These are phyloP conservation scores for Numenius phaeopus DNA, from an alignment of 2,797 vertebrate species.

Conservation along the genomic window DNA sequence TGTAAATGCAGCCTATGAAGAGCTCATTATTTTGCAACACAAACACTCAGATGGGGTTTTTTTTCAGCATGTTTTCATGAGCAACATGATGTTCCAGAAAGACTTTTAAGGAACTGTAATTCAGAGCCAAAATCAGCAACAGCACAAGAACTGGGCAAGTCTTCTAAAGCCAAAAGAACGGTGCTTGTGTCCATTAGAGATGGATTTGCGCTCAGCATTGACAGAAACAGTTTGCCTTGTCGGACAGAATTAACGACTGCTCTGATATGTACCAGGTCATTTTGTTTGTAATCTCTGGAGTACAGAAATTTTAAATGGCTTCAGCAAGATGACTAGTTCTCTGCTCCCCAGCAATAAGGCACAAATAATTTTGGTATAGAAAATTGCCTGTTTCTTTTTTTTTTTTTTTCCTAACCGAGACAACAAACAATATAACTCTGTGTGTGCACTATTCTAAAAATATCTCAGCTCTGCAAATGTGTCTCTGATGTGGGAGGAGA, in stretches of 20 bases:
- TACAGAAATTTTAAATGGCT: constrained; percentile 14
- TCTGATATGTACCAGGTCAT: constrained; percentile 54
- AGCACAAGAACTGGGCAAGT: constrained; percentile 20
- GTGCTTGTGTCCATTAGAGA: neutral
- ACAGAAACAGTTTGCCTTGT: constrained; percentile 48
- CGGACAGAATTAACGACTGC: neutral
- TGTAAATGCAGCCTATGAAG: neutral
- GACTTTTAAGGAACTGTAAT: constrained; percentile 55
- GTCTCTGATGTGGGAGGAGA: constrained; percentile 67
- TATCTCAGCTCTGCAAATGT: constrained; percentile 69
- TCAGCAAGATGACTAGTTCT: constrained; percentile 23
- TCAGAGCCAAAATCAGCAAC: constrained; percentile 52
- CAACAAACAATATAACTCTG: constrained; percentile 75
- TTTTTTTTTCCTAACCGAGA: constrained; percentile 19
- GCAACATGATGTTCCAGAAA: constrained; percentile 30
- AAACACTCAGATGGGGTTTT: neutral
- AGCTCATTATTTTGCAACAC: constrained; percentile 3
- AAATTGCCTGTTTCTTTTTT: constrained; percentile 46
- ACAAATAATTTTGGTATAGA: constrained; percentile 65
- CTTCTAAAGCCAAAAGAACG: constrained; percentile 13
- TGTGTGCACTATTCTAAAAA: constrained; percentile 73
- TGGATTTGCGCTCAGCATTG: constrained; percentile 23
- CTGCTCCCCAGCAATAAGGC: constrained; percentile 44
- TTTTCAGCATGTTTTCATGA: constrained; percentile 16
- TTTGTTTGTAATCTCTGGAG: constrained; percentile 56